A percentile compares a stretch with the other conserved stretches of the same genome.
Conservation (phyloP, 2,113 vertebrate species). For the Leptodactylus fuscus region DNA sequence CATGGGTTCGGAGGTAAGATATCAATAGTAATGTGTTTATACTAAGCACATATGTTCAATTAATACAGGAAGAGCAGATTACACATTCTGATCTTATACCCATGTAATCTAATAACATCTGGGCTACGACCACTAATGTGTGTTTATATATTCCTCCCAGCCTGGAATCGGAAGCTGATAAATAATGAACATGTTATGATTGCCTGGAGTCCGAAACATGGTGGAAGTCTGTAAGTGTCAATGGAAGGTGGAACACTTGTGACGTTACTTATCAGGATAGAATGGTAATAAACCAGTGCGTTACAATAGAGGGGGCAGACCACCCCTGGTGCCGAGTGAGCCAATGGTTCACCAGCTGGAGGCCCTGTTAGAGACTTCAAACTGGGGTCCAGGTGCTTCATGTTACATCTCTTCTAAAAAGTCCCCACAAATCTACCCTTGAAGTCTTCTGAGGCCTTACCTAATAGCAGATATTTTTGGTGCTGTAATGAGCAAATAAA, state of each 20-base stretch:
- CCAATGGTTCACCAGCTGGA: no score
- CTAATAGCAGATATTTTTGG: no score
- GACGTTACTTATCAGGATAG: no score
- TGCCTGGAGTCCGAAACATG: background rate
- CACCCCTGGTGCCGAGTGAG: no score
- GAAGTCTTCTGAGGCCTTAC: no score
- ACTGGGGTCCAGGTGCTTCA: no score
- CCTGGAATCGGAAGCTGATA: background rate
- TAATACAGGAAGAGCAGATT: conserved; percentile 24
- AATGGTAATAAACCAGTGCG: background rate
- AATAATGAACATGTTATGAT: background rate
- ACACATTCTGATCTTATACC: background rate
- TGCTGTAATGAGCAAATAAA: no score
- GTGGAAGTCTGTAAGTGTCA: no score
- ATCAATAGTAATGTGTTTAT: conserved; percentile 32
- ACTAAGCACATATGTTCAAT: conserved; percentile 17
- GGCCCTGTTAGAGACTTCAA: no score
- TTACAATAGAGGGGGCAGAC: background rate
- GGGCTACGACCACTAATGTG: conserved; percentile 1
- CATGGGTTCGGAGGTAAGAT: background rate
- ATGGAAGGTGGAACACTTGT: background rate
- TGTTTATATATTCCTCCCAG: background rate
- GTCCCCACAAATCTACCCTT: no score
- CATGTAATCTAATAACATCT: conserved; percentile 16
- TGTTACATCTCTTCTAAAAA: no score